A percentile compares a stretch with the other conserved stretches of the same genome.
Conservation (phyloP, 2,113 vertebrate genomes). For the Colinus virginianus region DNA sequence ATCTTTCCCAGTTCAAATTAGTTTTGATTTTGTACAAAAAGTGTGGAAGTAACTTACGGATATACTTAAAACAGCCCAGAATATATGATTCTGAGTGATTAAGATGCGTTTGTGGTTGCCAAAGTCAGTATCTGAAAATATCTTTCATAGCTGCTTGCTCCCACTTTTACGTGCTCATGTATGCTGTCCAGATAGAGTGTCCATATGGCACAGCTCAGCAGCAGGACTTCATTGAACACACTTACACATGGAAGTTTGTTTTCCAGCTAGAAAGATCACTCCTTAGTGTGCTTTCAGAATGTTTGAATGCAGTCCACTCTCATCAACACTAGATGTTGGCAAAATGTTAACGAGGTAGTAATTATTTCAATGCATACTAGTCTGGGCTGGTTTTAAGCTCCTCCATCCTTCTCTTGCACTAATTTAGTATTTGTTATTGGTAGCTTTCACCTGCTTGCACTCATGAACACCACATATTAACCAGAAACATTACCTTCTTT, state of each 20-base stretch:
- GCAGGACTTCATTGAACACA: background rate
- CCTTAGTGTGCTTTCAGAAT: background rate
- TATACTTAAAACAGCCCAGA: background rate
- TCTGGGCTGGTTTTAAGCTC: background rate
- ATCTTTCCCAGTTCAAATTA: background rate
- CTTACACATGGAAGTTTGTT: fast-evolving
- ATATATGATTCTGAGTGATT: background rate
- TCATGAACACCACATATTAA: background rate
- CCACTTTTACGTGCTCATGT: fast-evolving
- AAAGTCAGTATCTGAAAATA: background rate
- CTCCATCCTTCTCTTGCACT: background rate
- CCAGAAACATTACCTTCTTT: background rate
- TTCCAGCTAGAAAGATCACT: background rate
- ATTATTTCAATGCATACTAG: background rate
- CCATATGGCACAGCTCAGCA: background rate
- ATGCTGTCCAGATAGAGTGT: background rate
- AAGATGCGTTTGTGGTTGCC: fast-evolving
- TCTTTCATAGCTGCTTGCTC: background rate
- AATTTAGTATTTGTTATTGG: background rate
- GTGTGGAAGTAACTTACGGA: background rate
- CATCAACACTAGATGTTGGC: background rate
- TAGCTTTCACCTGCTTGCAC: background rate
- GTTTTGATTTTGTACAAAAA: background rate
- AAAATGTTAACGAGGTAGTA: background rate
- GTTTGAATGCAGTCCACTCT: background rate